Conservation (phyloP, 2,888 invertebrate genomes). For the Sinelater perroti region DNA sequence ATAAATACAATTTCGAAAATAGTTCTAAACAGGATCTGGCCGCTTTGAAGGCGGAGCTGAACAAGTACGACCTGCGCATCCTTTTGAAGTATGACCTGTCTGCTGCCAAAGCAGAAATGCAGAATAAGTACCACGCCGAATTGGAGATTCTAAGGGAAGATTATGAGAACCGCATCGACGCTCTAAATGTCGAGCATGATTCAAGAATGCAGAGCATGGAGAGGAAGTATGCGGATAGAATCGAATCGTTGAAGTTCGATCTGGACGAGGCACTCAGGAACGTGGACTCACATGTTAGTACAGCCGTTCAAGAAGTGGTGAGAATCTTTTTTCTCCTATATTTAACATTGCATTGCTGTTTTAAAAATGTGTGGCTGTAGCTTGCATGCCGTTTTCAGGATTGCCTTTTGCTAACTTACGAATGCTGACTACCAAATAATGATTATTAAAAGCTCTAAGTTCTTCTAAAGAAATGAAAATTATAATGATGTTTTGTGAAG, state of each 20-base stretch:
- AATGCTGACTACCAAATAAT: no score
- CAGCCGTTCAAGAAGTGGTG: conserved; percentile 65
- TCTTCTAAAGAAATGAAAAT: no score
- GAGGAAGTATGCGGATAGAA: conserved; percentile 61
- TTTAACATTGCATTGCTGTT: no score
- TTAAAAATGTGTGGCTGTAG: no score
- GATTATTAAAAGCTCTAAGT: no score
- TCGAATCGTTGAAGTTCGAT: conserved; percentile 65
- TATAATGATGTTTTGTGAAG: no score
- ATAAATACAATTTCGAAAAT: conserved; percentile 49
- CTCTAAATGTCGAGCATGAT: conserved; percentile 61
- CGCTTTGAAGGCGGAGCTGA: conserved; percentile 47
- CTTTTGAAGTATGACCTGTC: conserved; percentile 51
- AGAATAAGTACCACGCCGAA: conserved; percentile 61
- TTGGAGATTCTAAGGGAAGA: conserved; percentile 53
- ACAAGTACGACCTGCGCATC: conserved; percentile 47
- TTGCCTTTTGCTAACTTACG: no score
- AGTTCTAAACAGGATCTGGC: conserved; percentile 49
- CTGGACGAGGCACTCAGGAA: conserved; percentile 55
- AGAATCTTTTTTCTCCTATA: conserved; percentile 44
- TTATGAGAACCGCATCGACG: conserved; percentile 58
- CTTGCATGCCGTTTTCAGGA: no score
- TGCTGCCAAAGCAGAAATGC: conserved; percentile 50
- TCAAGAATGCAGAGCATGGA: conserved; percentile 62
- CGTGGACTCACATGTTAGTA: conserved; percentile 59